Percentiles rank a stretch among this genome's conserved stretches.
These are phyloP conservation scores for Tachyglossus aculeatus DNA, from an alignment of 2,797 vertebrate genomes.

Conservation along the genomic window DNA sequence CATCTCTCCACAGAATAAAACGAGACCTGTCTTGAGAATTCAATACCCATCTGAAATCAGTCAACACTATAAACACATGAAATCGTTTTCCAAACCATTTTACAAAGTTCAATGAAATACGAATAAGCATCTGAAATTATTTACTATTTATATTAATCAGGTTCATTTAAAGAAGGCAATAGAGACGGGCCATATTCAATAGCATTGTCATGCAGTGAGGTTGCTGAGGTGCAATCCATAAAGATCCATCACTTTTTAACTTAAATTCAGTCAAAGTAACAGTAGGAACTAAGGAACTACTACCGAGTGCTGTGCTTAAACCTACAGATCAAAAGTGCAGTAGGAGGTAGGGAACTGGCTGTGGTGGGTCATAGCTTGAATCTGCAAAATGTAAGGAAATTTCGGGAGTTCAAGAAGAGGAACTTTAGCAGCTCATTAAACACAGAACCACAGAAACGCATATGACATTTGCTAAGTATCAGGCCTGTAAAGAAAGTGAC, in stretches of 20 bases:
- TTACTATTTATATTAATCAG: no score
- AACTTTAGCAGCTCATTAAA: slow-evolving; percentile 26
- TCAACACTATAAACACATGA: no score
- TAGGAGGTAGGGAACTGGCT: neutral
- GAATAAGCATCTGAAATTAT: no score
- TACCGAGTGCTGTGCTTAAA: neutral
- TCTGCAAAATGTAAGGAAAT: slow-evolving; percentile 8
- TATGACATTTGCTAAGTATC: neutral
- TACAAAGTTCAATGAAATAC: no score
- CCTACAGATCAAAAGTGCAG: neutral
- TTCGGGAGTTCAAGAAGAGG: slow-evolving; percentile 9
- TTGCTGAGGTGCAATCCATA: neutral
- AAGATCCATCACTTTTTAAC: neutral
- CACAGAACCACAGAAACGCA: slow-evolving; percentile 4
- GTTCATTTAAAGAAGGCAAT: neutral
- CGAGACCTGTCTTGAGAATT: no score
- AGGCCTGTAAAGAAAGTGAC: neutral
- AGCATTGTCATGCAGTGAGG: neutral
- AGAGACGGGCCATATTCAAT: neutral
- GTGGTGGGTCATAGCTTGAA: slow-evolving; percentile 11
- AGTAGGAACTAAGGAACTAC: neutral
- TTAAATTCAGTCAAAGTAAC: neutral
- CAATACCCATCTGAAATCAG: no score
- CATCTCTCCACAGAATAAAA: no score
- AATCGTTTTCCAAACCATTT: no score